Evolutionary conservation across 2,113 vertebrate genomes (phyloP).

Genomic region (Physeter macrocephalus): DNA sequence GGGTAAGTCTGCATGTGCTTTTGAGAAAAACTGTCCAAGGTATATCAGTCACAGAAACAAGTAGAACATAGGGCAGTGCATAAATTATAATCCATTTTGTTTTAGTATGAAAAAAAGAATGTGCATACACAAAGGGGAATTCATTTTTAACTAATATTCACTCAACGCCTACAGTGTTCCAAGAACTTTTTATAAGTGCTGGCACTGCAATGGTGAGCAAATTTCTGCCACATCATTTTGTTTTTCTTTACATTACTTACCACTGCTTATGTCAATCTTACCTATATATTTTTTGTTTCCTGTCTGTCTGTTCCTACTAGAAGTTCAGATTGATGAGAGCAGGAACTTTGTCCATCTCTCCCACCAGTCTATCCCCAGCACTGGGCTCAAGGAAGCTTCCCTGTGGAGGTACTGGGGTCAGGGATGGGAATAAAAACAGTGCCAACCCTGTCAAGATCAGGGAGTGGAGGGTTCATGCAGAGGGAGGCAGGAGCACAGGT

Average conservation of each 20-base stretch:
- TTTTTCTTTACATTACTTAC: background rate
- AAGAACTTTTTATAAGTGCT: background rate
- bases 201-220: background rate
- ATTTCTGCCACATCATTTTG: background rate
- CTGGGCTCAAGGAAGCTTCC: background rate
- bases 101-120: background rate
- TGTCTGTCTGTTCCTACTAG: background rate
- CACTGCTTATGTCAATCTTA: too few species aligned
- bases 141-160: background rate
- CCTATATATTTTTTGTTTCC: background rate
- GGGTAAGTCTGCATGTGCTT: background rate
- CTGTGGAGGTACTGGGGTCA: background rate
- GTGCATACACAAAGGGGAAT: background rate
- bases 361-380: background rate
- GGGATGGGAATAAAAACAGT: background rate
- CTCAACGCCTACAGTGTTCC: background rate
- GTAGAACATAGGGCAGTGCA: background rate
- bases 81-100: background rate
- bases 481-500: background rate
- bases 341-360: background rate
- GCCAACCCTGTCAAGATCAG: background rate
- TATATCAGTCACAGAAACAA: background rate
- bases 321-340: background rate
- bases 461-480: too few species aligned
- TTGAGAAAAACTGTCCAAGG: background rate